Conservation (phyloP, 2,113 vertebrate species). For the Cacatua alba region DNA sequence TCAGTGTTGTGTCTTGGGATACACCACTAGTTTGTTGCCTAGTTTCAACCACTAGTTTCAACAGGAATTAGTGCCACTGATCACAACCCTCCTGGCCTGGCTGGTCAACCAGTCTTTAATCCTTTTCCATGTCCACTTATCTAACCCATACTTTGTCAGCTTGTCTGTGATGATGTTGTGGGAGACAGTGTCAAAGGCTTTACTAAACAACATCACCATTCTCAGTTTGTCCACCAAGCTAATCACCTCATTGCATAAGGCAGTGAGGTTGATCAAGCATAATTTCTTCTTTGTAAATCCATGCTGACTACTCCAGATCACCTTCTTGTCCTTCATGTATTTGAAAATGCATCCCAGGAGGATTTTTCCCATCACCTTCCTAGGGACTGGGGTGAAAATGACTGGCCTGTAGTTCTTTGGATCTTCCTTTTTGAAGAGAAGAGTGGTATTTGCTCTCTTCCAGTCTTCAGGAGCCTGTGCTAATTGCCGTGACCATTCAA, state of each 20-base stretch:
- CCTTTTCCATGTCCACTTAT: not conserved
- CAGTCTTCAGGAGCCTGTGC: not conserved
- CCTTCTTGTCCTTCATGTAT: not conserved
- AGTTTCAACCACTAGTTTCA: not conserved
- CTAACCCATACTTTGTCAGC: not conserved
- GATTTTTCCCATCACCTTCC: not conserved
- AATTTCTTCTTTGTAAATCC: not conserved
- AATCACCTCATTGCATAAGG: not conserved
- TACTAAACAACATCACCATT: not conserved
- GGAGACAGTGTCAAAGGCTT: not conserved
- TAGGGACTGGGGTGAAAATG: not conserved
- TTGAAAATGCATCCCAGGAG: not conserved
- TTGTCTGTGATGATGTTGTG: not conserved
- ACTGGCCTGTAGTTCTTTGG: not conserved
- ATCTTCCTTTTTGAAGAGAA: not conserved
- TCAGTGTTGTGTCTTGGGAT: not conserved
- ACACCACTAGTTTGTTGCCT: not conserved
- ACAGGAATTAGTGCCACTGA: not conserved
- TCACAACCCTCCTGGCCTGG: not conserved
- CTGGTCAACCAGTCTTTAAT: not conserved
- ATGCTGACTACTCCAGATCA: not conserved
- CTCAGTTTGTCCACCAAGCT: not conserved
- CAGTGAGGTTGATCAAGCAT: not conserved
- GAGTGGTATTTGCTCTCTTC: not conserved
- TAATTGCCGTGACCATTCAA: not conserved